A percentile compares a stretch with the other conserved stretches of the same genome.
phyloP scores from a whole-genome alignment of 2,797 vertebrate genomes.

The Varecia variegata region DNA sequence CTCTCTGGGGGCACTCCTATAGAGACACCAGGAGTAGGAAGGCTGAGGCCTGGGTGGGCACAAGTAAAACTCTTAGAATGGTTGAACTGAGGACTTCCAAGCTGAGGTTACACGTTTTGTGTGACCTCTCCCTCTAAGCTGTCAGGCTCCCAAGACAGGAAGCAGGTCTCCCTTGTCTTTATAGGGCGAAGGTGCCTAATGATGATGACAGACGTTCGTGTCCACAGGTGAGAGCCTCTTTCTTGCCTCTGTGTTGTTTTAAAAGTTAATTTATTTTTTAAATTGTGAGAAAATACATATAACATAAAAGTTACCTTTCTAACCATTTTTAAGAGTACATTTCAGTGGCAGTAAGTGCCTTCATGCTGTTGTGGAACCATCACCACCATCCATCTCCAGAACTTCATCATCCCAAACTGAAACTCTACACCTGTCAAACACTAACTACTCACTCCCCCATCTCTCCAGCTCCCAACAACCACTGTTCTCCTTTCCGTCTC shows the following conservation, averaged over 20 bases:
- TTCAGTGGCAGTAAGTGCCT: not conserved
- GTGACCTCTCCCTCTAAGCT: not conserved
- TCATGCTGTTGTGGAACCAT: not conserved
- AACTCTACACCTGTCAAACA: not conserved
- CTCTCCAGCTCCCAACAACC: not conserved
- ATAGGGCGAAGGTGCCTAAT: not conserved
- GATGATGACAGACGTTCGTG: not conserved
- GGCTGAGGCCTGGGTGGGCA: not conserved
- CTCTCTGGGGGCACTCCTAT: not conserved
- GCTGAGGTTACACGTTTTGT: not conserved
- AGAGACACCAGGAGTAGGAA: not conserved
- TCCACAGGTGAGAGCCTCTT: not conserved
- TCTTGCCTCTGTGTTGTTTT: not conserved
- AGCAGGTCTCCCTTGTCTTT: not conserved
- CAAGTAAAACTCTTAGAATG: not conserved
- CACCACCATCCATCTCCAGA: not conserved
- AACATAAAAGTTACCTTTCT: not conserved
- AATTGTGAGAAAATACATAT: not conserved
- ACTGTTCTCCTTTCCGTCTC: not conserved
- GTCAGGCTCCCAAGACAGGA: not conserved
- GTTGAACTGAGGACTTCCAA: not conserved
- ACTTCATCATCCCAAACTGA: not conserved
- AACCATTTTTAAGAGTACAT: not conserved
- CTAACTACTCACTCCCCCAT: accelerated
- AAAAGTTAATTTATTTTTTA: not conserved